Conservation (phyloP, 1,140 invertebrate species). For the Agrypnia vestita region DNA sequence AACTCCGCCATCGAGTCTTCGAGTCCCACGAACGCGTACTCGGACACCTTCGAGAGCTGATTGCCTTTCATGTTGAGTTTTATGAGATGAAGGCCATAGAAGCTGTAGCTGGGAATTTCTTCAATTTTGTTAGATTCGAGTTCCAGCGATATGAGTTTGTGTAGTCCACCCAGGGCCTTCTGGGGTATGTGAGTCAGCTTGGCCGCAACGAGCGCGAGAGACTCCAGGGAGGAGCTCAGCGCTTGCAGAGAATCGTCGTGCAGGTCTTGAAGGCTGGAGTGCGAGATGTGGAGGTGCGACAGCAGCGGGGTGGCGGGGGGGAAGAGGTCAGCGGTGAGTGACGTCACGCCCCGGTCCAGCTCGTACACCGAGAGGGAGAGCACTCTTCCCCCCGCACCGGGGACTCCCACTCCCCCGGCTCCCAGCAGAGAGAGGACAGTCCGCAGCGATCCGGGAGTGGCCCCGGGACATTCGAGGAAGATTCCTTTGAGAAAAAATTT, state of each 20-base stretch:
- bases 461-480: conserved; percentile 90
- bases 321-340: conserved; percentile 81
- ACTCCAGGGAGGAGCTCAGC: conserved; percentile 84
- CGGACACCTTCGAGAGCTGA: conserved; percentile 83
- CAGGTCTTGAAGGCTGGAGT: conserved; percentile 84
- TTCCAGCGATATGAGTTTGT: conserved; percentile 83
- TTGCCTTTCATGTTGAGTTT: conserved; percentile 91
- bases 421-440: conserved; percentile 75
- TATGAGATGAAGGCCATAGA: conserved; percentile 86
- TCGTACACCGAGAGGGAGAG: conserved; percentile 92
- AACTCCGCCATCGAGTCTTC: conserved; percentile 87
- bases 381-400: conserved; percentile 74
- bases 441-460: conserved; percentile 77
- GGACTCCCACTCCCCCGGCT: conserved; percentile 10
- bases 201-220: conserved; percentile 85
- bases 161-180: conserved; percentile 82
- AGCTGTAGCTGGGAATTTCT: conserved; percentile 88
- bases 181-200: conserved; percentile 87
- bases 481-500: conserved; percentile 74
- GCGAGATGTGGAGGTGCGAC: conserved; percentile 87
- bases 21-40: conserved; percentile 89
- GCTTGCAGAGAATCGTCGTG: conserved; percentile 83
- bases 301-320: conserved; percentile 79
- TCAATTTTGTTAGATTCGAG: conserved; percentile 90
- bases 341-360: conserved; percentile 82